A percentile compares a stretch with the other conserved stretches of the same genome.
Evolutionary conservation across 2,888 invertebrate species (phyloP).

Genomic region (Tachystola acroxantha): DNA sequence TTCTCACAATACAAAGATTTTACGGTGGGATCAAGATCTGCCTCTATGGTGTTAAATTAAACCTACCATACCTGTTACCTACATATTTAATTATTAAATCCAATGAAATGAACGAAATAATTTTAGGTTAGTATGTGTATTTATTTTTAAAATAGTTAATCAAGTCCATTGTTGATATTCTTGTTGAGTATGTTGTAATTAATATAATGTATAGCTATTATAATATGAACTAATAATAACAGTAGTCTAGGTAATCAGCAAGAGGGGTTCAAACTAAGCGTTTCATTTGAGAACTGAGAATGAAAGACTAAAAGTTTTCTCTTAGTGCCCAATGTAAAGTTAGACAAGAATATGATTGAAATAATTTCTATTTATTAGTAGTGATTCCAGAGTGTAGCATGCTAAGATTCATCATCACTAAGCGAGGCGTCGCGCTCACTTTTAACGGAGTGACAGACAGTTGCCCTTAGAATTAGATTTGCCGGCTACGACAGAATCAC

Average conservation of each 20-base stretch:
- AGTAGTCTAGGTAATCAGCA: constrained; percentile 7
- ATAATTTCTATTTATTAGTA: no score
- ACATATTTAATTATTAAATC: constrained; percentile 2
- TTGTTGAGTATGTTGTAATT: constrained; percentile 75
- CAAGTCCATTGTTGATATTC: constrained; percentile 77
- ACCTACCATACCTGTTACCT: constrained; percentile 24
- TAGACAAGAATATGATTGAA: no score
- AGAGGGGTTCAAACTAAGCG: background rate
- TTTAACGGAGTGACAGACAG: no score
- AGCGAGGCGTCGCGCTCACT: no score
- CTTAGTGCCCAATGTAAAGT: no score
- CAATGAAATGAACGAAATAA: constrained; percentile 5
- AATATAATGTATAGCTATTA: constrained; percentile 48
- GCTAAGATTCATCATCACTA: no score
- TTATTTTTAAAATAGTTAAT: constrained; percentile 61
- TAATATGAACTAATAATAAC: constrained; percentile 7
- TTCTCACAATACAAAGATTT: constrained; percentile 97
- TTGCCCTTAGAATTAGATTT: no score
- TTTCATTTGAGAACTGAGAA: background rate
- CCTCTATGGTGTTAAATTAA: constrained; percentile 82
- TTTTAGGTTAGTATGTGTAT: constrained; percentile 35
- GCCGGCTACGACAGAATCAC: no score
- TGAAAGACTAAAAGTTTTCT: no score
- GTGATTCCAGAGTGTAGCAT: no score
- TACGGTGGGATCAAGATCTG: constrained; percentile 88